These are phyloP conservation scores for Polyploca ridens DNA, from an alignment of 2,888 invertebrate genomes.

Conservation along the genomic window DNA sequence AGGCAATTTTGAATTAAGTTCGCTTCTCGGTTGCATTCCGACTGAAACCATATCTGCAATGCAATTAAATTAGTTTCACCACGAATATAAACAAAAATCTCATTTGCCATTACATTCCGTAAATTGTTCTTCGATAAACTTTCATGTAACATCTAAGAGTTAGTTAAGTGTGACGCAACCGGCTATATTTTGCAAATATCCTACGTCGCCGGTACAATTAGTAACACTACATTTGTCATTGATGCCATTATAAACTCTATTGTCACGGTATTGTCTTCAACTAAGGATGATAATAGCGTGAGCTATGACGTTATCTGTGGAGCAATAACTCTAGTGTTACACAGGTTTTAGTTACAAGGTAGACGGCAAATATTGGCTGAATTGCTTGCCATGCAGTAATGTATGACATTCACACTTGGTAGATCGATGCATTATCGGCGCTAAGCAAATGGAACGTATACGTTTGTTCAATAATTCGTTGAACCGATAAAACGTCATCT, in stretches of 20 bases:
- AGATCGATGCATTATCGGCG: not conserved
- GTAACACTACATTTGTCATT: conserved; percentile 4
- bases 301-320: not conserved
- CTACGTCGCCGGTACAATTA: not conserved
- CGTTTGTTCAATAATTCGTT: conserved; percentile 19
- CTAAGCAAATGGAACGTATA: not conserved
- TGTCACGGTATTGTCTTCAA: conserved; percentile 1
- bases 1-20: too few species aligned
- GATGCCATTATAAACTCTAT: conserved; percentile 10
- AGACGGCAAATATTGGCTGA: conserved; percentile 5
- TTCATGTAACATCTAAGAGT: not conserved
- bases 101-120: conserved; percentile 1
- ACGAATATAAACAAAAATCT: not conserved
- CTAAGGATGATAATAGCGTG: conserved; percentile 5
- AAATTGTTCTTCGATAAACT: not conserved
- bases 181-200: not conserved
- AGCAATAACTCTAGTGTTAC: not conserved
- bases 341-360: conserved; percentile 1
- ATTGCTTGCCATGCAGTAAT: not conserved
- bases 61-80: not conserved
- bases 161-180: not conserved
- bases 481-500: conserved; percentile 9
- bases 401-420: not conserved
- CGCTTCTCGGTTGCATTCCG: not conserved
- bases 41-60: not conserved